A percentile compares a stretch with the other conserved stretches of the same genome.
Conservation (phyloP, 2,797 vertebrate species). For the Coranthus polyacanthus region DNA sequence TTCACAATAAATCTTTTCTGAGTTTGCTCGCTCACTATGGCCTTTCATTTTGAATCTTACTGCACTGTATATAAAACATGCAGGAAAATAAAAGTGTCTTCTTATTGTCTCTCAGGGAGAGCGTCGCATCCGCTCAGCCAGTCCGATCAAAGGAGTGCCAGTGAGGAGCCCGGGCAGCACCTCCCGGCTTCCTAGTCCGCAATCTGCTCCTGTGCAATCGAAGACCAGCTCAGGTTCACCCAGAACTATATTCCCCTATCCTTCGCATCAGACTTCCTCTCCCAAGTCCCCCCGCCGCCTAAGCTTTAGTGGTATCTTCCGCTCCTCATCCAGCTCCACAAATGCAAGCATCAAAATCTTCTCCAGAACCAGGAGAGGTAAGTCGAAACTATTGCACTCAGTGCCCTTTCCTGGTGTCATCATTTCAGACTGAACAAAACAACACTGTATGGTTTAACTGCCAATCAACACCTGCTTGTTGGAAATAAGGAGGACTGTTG, state of each 20-base stretch:
- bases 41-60: background rate
- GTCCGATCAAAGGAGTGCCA: slow-evolving; percentile 88
- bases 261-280: slow-evolving; percentile 89
- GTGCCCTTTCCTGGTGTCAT: background rate
- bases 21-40: background rate
- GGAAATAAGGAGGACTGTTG: background rate
- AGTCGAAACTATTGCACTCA: slow-evolving; percentile 59
- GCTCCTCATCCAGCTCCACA: slow-evolving; percentile 91
- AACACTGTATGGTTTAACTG: background rate
- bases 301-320: slow-evolving; percentile 97
- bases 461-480: background rate
- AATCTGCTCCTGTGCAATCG: slow-evolving; percentile 87
- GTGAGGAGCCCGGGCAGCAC: slow-evolving; percentile 79
- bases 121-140: slow-evolving; percentile 83
- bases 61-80: slow-evolving; percentile 10
- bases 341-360: slow-evolving; percentile 94
- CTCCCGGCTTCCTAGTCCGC: slow-evolving; percentile 85
- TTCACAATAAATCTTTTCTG: slow-evolving; percentile 47
- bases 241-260: slow-evolving; percentile 93
- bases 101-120: slow-evolving; percentile 84
- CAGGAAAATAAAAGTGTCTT: slow-evolving; percentile 26
- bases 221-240: slow-evolving; percentile 89
- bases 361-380: slow-evolving; percentile 95
- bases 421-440: background rate
- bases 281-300: slow-evolving; percentile 97